phyloP scores from a whole-genome alignment of 2,113 vertebrate genomes.

The Synchiropus splendidus region DNA sequence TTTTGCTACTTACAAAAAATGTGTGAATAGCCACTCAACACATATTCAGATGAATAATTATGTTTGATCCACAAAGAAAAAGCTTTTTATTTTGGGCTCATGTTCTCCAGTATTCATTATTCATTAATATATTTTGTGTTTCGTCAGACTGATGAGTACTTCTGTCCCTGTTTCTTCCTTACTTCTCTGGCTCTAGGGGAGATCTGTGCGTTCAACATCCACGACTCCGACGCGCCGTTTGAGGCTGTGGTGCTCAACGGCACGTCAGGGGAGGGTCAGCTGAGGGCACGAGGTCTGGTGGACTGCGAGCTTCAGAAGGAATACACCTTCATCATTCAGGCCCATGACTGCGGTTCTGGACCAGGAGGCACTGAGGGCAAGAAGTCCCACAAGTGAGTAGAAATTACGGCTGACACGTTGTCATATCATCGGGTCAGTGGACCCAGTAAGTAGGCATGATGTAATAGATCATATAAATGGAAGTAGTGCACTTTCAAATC shows the following conservation, averaged over 20 bases:
- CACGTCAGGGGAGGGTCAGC: constrained; percentile 88
- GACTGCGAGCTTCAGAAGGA: constrained; percentile 95
- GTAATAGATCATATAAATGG: too few species aligned
- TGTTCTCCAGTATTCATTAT: background rate
- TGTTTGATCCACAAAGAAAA: too few species aligned
- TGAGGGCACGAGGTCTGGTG: constrained; percentile 78
- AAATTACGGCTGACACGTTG: constrained; percentile 8
- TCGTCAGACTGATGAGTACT: too few species aligned
- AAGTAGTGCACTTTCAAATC: too few species aligned
- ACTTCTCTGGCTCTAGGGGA: constrained; percentile 69
- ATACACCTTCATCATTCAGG: constrained; percentile 95
- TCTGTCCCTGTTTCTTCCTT: too few species aligned
- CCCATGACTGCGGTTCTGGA: constrained; percentile 87
- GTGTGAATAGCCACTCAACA: too few species aligned
- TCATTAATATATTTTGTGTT: background rate
- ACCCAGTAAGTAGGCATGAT: too few species aligned
- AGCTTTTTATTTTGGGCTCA: background rate
- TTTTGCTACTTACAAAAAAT: too few species aligned
- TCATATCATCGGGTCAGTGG: too few species aligned
- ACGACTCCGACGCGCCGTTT: constrained; percentile 83
- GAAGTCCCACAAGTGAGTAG: constrained; percentile 95
- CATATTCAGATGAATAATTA: too few species aligned
- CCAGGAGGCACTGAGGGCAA: constrained; percentile 79
- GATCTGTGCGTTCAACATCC: constrained; percentile 95
- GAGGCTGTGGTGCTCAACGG: constrained; percentile 91